A percentile compares a stretch with the other conserved stretches of the same genome.
Conservation (phyloP, 2,113 vertebrate species). For the Holacanthus passer region DNA sequence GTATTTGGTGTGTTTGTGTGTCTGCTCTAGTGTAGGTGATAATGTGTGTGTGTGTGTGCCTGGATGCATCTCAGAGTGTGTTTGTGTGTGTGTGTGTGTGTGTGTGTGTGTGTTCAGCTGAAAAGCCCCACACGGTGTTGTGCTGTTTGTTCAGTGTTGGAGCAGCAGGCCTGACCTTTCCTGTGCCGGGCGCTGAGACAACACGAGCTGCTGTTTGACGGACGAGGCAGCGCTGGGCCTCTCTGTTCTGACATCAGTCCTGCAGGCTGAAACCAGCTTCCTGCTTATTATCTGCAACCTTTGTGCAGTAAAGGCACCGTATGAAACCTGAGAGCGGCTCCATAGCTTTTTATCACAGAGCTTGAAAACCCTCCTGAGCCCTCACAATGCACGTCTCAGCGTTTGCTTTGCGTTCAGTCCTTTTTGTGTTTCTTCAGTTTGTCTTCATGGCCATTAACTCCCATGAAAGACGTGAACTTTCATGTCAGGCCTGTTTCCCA, state of each 20-base stretch:
- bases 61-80: slow-evolving; percentile 4
- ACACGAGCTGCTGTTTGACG: slow-evolving; percentile 58
- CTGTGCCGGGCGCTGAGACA: slow-evolving; percentile 42
- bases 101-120: slow-evolving; percentile 8
- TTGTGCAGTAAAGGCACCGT: slow-evolving; percentile 21
- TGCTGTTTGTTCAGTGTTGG: slow-evolving; percentile 65
- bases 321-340: slow-evolving; percentile 52
- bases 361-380: slow-evolving; percentile 30
- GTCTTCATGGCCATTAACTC: slow-evolving; percentile 31
- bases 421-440: slow-evolving; percentile 20
- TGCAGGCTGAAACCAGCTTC: slow-evolving; percentile 38
- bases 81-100: not conserved
- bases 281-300: slow-evolving; percentile 43
- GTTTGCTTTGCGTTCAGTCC: slow-evolving; percentile 36
- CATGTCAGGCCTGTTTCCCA: not conserved
- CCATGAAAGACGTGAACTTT: slow-evolving; percentile 14
- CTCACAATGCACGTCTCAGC: not conserved
- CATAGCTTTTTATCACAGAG: slow-evolving; percentile 11
- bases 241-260: slow-evolving; percentile 52
- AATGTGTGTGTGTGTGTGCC: slow-evolving; percentile 2
- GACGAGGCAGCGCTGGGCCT: slow-evolving; percentile 11
- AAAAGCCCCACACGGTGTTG: slow-evolving; percentile 33
- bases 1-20: slow-evolving; percentile 27
- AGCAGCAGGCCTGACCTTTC: slow-evolving; percentile 74
- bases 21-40: not conserved